Base-by-base conservation (phyloP, 2,797 vertebrate species). In the Pangasius larnaudii region DNA sequence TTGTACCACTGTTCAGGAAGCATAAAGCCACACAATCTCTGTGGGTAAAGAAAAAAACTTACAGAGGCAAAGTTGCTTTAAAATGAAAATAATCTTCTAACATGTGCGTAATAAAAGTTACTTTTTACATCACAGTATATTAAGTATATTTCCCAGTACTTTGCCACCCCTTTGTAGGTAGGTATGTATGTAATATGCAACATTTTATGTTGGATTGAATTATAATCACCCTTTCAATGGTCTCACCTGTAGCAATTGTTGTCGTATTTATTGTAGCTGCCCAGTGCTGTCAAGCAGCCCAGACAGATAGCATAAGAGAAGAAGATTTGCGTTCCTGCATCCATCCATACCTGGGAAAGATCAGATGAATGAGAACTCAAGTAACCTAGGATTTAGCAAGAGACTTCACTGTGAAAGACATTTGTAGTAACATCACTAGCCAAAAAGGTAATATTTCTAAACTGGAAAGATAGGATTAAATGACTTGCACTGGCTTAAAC, bases 261-360 rank as follows among this genome's bases (percentile, higher is more conserved):
- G 94, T 98, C 97, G 89, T 98, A 99, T 93, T 98, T 97, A 94
- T 99, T 99, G 95, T 99, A 99, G 95, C 98, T 99, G 89, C 98
- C 98, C 92, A 99, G 95, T 18, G 98, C 98, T 0, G 97, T 98
- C 89, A 99, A 96, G 89, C 97, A 98, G 91, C 98, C 98, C 82
- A 99, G 94, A 85, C 98, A 99, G 93, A 99, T 98, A 93, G 98
- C 98, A 5, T 97, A 99, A 0, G 98, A 99, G 94, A 98, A 99
- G 94, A 99, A 99, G 92, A 99, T 99, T 92, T 99, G 98, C 56
- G 98, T 99, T 49, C 98, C 98, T 1, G 98, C 98, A 67, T 99
- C 98, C 98, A 99, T 98, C 98, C 98, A 99, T 46, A 99, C 98
- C 98, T 99, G 84, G 69, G 75, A 42, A 84, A 84, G 39, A 14